Evolutionary conservation across 1,140 invertebrate species (phyloP).

Genomic region (Tenebrio molitor): DNA sequence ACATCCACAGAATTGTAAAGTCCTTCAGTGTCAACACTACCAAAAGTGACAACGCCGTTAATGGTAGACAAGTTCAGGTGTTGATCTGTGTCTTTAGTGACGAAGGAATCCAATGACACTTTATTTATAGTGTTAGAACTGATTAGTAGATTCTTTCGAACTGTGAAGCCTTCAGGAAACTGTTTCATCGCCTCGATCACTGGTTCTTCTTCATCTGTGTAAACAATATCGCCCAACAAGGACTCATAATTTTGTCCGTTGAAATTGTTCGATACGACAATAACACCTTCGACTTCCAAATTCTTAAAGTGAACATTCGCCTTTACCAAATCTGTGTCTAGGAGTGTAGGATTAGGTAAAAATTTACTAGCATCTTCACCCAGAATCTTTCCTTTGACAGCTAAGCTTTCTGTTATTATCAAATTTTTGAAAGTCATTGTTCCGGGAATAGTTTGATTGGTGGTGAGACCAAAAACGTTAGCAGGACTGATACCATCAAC

Average conservation of each 20-base stretch:
- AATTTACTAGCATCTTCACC: constrained; percentile 66
- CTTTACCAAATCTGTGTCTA: constrained; percentile 63
- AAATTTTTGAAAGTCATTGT: constrained; percentile 66
- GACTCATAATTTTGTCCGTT: constrained; percentile 61
- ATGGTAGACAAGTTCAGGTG: constrained; percentile 62
- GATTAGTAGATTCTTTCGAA: constrained; percentile 61
- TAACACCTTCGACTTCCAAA: constrained; percentile 66
- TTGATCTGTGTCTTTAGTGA: constrained; percentile 67
- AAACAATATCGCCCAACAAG: constrained; percentile 65
- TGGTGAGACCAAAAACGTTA: constrained; percentile 63
- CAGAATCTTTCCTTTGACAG: constrained; percentile 66
- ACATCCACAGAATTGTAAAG: constrained; percentile 65
- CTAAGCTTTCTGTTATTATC: constrained; percentile 65
- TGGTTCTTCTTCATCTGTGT: constrained; percentile 61
- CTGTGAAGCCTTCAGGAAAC: constrained; percentile 61
- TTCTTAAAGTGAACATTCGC: constrained; percentile 66
- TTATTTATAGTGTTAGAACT: constrained; percentile 64
- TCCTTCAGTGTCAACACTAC: constrained; percentile 62
- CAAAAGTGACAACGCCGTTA: constrained; percentile 66
- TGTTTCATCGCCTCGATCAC: constrained; percentile 65
- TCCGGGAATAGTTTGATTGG: constrained; percentile 64
- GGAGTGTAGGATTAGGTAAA: constrained; percentile 66
- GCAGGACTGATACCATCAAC: constrained; percentile 64
- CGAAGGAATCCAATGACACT: constrained; percentile 64
- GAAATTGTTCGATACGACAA: constrained; percentile 63